Evolutionary conservation across 2,113 vertebrate genomes (phyloP), one percentile per base, ranked within the genome.

Genomic region (Chaetodon trifascialis): DNA sequence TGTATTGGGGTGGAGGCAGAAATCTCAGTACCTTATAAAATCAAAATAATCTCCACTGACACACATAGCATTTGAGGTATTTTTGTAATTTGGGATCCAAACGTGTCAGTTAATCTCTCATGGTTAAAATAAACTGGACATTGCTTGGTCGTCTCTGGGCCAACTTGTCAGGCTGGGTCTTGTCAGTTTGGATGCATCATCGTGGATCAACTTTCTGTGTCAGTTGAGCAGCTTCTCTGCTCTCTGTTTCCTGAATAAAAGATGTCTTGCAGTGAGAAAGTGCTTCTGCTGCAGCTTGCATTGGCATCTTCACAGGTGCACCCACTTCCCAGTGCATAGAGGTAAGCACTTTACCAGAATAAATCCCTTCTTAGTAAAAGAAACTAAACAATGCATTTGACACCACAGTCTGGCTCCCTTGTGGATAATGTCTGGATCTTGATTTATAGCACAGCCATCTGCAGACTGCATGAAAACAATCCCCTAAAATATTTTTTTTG

Each of bases 291-390:
- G 80, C 84, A 84, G 68, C 67, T 83, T 72, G 19, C 74, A 54
- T 19, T 69, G 34, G 54, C 63, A 78, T 71, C 64, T 60, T 82
- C 81, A 84, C 74, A 79, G 79, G 74, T 84, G 87, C 44, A 9
- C 42, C 30, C 19, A 52, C 59, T 66, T 83, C 85, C 52, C 63
- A 55, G 65, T 69, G 42, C 86, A 83, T 70, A 77, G 19, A 21
- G 46, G 58, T 80, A 88, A 90, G 77, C 84, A 76, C 12, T 90
- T 86, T 79, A 79, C 71, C 54, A 71, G 54, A 74, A 89, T 51
- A 83, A 80, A 73, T 80, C 64, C 21, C 70, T 60, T 80, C 73
- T 78, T 46, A 75, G 70, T 81, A 65, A 87, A 83, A 89, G 58
- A 64, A 86, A 69, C 16, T 15, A 62, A 77, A 76, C 65, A 71